Conservation (phyloP, 2,797 vertebrate species). For the Xiphophorus birchmanni region DNA sequence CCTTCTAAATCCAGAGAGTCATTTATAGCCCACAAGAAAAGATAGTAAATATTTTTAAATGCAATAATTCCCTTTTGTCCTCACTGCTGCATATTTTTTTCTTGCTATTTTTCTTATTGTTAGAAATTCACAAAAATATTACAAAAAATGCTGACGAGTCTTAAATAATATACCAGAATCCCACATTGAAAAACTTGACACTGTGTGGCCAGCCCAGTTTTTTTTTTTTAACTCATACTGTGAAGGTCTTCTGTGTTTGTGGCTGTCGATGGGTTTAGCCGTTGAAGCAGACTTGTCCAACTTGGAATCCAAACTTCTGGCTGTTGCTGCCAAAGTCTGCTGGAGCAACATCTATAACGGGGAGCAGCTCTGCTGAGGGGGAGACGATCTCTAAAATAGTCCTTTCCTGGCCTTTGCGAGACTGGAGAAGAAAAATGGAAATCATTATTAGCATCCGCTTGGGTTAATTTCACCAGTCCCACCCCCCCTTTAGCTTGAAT, state of each 20-base stretch:
- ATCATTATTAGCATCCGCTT: constrained; percentile 39
- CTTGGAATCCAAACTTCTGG: constrained; percentile 94
- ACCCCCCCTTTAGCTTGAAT: constrained; percentile 7
- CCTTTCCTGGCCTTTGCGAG: constrained; percentile 84
- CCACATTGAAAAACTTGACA: constrained; percentile 68
- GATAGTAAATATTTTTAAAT: constrained; percentile 51
- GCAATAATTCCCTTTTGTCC: constrained; percentile 77
- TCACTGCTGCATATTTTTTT: constrained; percentile 51
- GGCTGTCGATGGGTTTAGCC: constrained; percentile 76
- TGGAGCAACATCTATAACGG: constrained; percentile 85
- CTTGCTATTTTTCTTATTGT: constrained; percentile 43
- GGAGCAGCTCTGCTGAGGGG: constrained; percentile 85
- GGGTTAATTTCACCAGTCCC: constrained; percentile 15
- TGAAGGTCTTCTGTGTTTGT: constrained; percentile 37
- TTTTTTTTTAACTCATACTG: constrained; percentile 41
- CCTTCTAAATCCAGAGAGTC: constrained; percentile 46
- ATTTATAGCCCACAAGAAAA: constrained; percentile 47
- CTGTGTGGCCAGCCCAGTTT: constrained; percentile 80
- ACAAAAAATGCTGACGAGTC: constrained; percentile 64
- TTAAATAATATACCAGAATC: constrained; percentile 70
- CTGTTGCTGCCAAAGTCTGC: constrained; percentile 86
- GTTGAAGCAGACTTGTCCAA: constrained; percentile 90
- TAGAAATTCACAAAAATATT: constrained; percentile 56
- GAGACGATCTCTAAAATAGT: constrained; percentile 87
- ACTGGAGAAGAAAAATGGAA: constrained; percentile 72